Evolutionary conservation across 2,113 vertebrate species (phyloP).

Genomic region (Chiloscyllium plagiosum): DNA sequence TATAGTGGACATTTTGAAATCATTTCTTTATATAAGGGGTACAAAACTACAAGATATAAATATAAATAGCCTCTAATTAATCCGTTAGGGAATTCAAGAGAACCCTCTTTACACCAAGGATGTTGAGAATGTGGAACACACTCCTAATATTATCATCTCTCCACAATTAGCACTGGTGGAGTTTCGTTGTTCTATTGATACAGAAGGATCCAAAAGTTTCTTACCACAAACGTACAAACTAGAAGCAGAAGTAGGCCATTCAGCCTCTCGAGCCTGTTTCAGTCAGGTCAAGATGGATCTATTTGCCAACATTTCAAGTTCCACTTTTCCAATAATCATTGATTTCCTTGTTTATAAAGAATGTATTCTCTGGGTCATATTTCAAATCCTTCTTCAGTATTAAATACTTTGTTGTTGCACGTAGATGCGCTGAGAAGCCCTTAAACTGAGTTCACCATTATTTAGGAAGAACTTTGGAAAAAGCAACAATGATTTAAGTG

Average conservation of each 20-base stretch:
- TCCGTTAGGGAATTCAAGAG: neutral
- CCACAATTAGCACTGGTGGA: neutral
- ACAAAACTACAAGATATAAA: neutral
- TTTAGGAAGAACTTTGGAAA: neutral
- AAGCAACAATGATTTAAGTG: neutral
- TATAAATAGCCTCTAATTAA: neutral
- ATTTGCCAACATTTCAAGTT: no score
- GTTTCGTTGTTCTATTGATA: neutral
- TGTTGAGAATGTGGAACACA: neutral
- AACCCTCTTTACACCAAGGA: neutral
- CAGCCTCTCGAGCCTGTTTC: no score
- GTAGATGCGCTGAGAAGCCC: neutral
- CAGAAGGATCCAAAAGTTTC: neutral
- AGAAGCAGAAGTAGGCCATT: no score
- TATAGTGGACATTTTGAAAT: neutral
- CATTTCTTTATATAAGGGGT: neutral
- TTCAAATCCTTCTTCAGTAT: neutral
- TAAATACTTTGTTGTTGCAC: neutral
- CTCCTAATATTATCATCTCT: neutral
- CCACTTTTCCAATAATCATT: no score
- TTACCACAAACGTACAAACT: neutral
- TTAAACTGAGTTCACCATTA: neutral
- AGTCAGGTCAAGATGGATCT: no score
- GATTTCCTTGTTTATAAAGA: no score
- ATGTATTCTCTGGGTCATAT: neutral